Evolutionary conservation across 2,888 invertebrate genomes (phyloP), one percentile per base, ranked within the genome.

Genomic region (Saturnia japonica): DNA sequence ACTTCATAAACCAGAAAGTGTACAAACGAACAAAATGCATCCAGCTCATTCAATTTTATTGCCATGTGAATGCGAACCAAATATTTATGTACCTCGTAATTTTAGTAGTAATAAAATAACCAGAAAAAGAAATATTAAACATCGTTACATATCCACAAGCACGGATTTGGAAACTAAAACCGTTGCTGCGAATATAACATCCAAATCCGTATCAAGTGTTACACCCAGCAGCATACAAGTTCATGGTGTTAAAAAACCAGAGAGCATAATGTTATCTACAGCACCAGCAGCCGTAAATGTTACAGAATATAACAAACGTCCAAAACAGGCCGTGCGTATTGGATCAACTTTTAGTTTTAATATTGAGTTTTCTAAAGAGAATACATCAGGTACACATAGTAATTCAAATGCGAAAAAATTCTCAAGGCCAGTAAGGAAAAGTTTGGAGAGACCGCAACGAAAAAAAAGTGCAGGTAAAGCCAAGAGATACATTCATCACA

Each of bases 321-420:
- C 54, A 28, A 69, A 70, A 70, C 80, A 80, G 76, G 78, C 72
- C 16, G 78, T 81, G 22, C 78, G 78, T 14, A 74, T 84, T 67
- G 80, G 81, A 40, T 84, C 84, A 40, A 79, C 68, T 67, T 78
- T 83, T 60, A 77, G 74, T 72, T 78, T 83, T 60, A 71, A 76
- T 71, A 70, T 83, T 45, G 79, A 82, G 60, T 80, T 82, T 77
- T 79, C 74, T 19, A 84, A 84, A 78, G 73, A 74, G 22, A 67
- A 60, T 47, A 7, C n/a, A 42, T 43, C 43, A 19, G 22, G 7
- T 16, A 40, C 62, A n/a, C 34, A 34, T 11, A 51, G 40, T 19
- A n/a, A 60, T n/a, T 25, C 34, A 64, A 25, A 69, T 34, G n/a
- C n/a, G 9, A 19, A 64, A 6, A 47, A 47, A 51, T 68, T 54